Base-by-base conservation (phyloP, 1,140 invertebrate genomes). In the Aethina tumida region DNA sequence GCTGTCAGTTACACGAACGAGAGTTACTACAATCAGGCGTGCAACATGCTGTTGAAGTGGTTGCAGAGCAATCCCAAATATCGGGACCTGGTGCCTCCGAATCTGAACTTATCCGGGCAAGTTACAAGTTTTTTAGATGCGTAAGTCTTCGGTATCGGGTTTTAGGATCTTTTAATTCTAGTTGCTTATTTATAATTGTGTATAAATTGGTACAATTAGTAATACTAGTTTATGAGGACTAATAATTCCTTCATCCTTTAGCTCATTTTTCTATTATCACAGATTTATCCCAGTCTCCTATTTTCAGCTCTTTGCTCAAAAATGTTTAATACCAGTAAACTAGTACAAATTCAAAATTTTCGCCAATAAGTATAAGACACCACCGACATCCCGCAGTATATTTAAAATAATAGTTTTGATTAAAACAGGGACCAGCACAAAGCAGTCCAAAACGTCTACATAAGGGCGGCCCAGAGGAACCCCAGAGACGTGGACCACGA, bases 1-100 rank as follows among this genome's bases (percentile, higher is more conserved):
- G 89, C 93, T 22, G 86, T 93, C 6, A 90, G 88, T 47, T 96
- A 93, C 49, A 95, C 94, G 3, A 99, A 99, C 67, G 96, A 99
- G 64, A 84, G 79, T 48, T 77, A 79, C 58, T 74, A 82, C 39
- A 81, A 74, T 55, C 77, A 78, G 62, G 83, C 82, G 1, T 81
- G 80, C 30, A 61, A 73, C 30, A 74, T 75, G 36, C 62, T 87
- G n/a, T 68, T 74, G 47, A 76, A 79, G 40, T 97, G 92, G 92
- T 62, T 97, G n/a, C 68, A 74, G 45, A 71, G 76, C 43, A 89
- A 93, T 66, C 78, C 84, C 1, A 83, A 84, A 62, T 97, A 96
- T 53, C 70, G 70, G 41, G 75, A 87, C 53, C 57, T 95, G 20
- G 65, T 79, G 2, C 62, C 68, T 13, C 55, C 65, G 31, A 68